A percentile compares a stretch with the other conserved stretches of the same genome.
These are phyloP conservation scores for Gastracanthus pulcherrimus DNA, from an alignment of 2,888 invertebrate genomes.

Conservation along the genomic window DNA sequence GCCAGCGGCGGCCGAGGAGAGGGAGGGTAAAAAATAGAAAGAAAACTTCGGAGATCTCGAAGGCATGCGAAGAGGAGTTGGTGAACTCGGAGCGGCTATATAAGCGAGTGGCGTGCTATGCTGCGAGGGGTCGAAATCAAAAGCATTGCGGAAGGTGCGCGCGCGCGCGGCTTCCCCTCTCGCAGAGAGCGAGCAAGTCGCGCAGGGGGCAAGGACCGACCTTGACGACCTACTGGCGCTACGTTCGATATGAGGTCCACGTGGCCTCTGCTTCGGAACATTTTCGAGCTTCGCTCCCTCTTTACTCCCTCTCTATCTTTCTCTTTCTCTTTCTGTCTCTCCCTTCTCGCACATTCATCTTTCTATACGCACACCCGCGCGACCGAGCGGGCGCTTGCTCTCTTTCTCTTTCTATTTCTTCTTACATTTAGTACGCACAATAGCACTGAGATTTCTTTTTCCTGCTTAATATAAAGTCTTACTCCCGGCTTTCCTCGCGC, in stretches of 20 bases:
- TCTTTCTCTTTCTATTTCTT: neutral
- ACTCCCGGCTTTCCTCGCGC: neutral
- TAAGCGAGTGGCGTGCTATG: too few species aligned
- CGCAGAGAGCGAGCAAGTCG: too few species aligned
- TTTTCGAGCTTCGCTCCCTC: slow-evolving; percentile 3
- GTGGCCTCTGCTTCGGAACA: slow-evolving; percentile 59
- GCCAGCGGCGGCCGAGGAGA: too few species aligned
- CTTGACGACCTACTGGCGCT: slow-evolving; percentile 69
- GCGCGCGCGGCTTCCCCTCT: slow-evolving; percentile 61
- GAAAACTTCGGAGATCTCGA: neutral
- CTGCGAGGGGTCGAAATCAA: neutral
- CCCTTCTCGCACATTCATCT: neutral
- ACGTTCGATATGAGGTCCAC: slow-evolving; percentile 66
- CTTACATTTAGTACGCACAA: neutral
- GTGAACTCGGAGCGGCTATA: too few species aligned
- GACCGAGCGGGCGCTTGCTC: neutral
- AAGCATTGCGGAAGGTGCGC: neutral
- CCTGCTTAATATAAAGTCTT: slow-evolving; percentile 1
- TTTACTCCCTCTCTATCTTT: slow-evolving; percentile 20
- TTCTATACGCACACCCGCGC: neutral
- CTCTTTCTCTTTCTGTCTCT: neutral
- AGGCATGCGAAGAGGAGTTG: too few species aligned
- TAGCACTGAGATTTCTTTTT: neutral
- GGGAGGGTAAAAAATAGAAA: neutral
- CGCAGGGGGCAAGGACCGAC: slow-evolving; percentile 74